These are phyloP conservation scores for Octodonta nipae DNA, from an alignment of 2,888 invertebrate genomes.

Conservation along the genomic window DNA sequence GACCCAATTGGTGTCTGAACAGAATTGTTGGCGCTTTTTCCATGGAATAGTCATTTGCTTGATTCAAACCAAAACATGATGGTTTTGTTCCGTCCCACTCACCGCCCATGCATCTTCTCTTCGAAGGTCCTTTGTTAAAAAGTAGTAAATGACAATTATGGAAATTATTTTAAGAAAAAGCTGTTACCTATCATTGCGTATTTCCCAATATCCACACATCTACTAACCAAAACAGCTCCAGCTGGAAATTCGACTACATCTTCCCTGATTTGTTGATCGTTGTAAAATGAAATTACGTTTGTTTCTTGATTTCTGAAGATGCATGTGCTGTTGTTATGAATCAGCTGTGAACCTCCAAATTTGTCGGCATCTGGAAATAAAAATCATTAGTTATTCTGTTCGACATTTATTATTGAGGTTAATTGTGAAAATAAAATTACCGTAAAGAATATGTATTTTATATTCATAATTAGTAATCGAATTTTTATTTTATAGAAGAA, in stretches of 20 bases:
- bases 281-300: conserved; percentile 68
- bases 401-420: no score
- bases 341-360: no score
- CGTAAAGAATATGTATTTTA: no score
- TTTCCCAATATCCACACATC: conserved; percentile 78
- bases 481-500: no score
- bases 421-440: no score
- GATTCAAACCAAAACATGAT: conserved; percentile 67
- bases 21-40: conserved; percentile 75
- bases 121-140: conserved; percentile 45
- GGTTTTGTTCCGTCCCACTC: conserved; percentile 72
- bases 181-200: conserved; percentile 52
- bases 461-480: no score
- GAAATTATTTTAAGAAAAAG: no score
- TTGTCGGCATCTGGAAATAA: conserved; percentile 29
- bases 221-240: conserved; percentile 44
- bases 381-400: no score
- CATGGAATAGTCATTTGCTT: conserved; percentile 77
- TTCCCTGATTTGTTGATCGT: conserved; percentile 64
- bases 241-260: conserved; percentile 66
- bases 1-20: conserved; percentile 67
- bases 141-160: no score
- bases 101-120: conserved; percentile 59
- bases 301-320: conserved; percentile 63
- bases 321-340: conserved; percentile 53